Evolutionary conservation across 2,113 vertebrate genomes (phyloP), one percentile per base, ranked within the genome.

Genomic region (Clarias batrachus): DNA sequence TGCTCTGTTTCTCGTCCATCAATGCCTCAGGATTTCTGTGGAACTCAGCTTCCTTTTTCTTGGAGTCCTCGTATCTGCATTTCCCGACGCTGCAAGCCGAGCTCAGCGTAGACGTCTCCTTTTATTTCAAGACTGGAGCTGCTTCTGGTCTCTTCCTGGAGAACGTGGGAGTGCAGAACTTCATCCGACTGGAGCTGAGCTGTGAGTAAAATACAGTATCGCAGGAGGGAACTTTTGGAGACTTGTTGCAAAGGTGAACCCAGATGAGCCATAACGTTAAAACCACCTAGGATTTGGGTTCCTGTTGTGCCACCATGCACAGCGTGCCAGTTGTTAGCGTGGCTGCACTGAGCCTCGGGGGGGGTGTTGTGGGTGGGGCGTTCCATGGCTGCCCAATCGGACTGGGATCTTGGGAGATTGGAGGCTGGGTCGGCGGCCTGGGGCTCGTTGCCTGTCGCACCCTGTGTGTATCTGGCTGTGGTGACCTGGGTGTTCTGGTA

Each of bases 41-140:
- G 97, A 99, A 99, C 0, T 95, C 98, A 0, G 98, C 96, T 57
- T 97, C 97, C 0, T 99, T 99, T 95, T 96, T 95, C 87, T 96
- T 96, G 0, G 96, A 97, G 91, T 94, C 96, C 0, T 97, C 98
- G 4, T 98, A 97, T 91, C 96, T 99, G 74, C 96, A 98, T 89
- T 99, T 99, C 88, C 97, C 97, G 10, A 97, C 96, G 0, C 96
- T 98, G 56, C 97, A 97, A 10, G 95, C 95, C 0, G 97, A 99
- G 90, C 95, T 97, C 82, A 97, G 96, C 21, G 93, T 93, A 0
- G 98, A 99, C 81, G 96, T 99, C 93, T 97, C 96, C 89, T 97
- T 99, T 93, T 97, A 97, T 94, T 99, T 99, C 93, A 99, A 99
- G 95, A 99, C 97, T 1, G 95, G 94, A 0, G 91, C 96, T 0